Conservation (phyloP, 35 echinoderm and acorn worm genomes). For the Ophiothrix spiculata region DNA sequence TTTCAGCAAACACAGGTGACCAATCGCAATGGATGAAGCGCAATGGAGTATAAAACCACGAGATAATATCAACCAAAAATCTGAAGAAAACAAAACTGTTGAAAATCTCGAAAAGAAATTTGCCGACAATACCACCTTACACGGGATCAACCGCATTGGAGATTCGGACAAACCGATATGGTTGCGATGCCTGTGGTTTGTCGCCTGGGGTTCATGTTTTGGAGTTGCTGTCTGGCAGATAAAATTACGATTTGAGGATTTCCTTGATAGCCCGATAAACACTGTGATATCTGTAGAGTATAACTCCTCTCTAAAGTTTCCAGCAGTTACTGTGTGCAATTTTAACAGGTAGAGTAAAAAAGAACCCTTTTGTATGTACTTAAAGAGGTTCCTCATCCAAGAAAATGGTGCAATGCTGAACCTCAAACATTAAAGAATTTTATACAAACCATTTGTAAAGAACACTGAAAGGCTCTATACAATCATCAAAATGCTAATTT, state of each 20-base stretch:
- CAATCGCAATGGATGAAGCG: too few species aligned
- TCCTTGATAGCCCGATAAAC: background rate
- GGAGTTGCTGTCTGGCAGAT: constrained; percentile 3
- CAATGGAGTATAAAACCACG: too few species aligned
- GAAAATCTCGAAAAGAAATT: constrained; percentile 1
- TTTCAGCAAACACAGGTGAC: too few species aligned
- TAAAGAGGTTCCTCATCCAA: background rate
- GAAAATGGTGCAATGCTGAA: too few species aligned
- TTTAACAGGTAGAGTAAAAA: constrained; percentile 16
- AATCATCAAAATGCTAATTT: too few species aligned
- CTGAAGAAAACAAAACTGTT: too few species aligned
- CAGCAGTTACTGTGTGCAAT: constrained; percentile 20
- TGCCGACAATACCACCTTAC: background rate
- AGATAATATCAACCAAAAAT: background rate
- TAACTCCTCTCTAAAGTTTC: background rate
- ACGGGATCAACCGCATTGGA: constrained; percentile 10
- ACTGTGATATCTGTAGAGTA: constrained; percentile 11
- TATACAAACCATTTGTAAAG: too few species aligned
- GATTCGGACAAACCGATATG: background rate
- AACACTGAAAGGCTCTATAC: too few species aligned
- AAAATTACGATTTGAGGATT: background rate
- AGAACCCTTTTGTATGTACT: background rate
- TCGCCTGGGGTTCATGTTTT: background rate
- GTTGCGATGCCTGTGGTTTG: background rate
- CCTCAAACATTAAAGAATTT: background rate